Base-by-base conservation (phyloP, 2,113 vertebrate genomes). In the Anser cygnoides region DNA sequence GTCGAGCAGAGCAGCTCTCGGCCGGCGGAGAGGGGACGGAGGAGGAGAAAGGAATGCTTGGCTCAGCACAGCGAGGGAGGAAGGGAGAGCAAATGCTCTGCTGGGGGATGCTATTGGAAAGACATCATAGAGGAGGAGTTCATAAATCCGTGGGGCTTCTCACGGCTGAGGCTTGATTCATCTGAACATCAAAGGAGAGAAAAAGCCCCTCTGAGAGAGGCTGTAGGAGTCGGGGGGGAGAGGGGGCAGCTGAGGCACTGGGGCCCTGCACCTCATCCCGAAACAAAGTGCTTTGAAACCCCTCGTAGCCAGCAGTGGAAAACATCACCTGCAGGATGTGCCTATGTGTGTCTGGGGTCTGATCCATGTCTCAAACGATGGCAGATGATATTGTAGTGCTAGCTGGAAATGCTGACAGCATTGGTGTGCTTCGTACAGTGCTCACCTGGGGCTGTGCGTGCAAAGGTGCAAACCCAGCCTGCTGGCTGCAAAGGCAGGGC, bases 121-220 rank as follows among this genome's bases (percentile, higher is more conserved):
- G 95, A 93, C 95, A 96, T 96, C 93, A 96, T 87, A 96, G 90
- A 90, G 77, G 83, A 93, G 89, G 70, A 96, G 95, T 82, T 92
- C 93, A 91, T 96, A 97, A 94, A 96, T 95, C 95, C 91, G 76
- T 3, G 3, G 94, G 91, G 95, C 90, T 94, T 84, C 90, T 93
- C 86, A 10, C 5, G 5, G 76, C 92, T 57, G 31, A 87, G 86
- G 80, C 62, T 82, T 3, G 17, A 92, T 57, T 91, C 92, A 94
- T 96, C 91, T 89, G 95, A 81, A 93, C 95, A 91, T 96, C 92
- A 96, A 93, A 96, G 88, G 54, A 41, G 59, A 8, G 44, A 2
- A 4, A 5, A 12, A 87, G 76, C 84, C 84, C 83, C 84, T 79
- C 6, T 13, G 67, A 28, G 84, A 52, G 25, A 52, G 25, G 91